These are phyloP conservation scores for Tenrec ecaudatus DNA, from an alignment of 2,113 vertebrate genomes.

Conservation along the genomic window DNA sequence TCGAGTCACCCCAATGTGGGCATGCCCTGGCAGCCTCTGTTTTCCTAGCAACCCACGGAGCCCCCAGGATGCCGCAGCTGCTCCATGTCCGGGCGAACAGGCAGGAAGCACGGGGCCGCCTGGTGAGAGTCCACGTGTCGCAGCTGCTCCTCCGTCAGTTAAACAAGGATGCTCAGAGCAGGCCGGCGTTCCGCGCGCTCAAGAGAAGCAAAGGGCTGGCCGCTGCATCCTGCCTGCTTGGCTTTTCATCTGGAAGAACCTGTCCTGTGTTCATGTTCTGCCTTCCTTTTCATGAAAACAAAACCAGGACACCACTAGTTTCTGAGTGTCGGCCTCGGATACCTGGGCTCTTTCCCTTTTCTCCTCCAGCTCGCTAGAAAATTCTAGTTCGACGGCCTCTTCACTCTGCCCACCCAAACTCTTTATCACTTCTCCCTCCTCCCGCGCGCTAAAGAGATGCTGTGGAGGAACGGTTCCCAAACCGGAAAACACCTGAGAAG, in stretches of 20 bases:
- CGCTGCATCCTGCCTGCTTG: constrained; percentile 55
- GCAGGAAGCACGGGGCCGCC: background rate
- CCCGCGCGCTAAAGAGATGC: rapidly evolving
- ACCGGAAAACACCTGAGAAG: background rate
- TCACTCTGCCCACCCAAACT: background rate
- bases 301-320: constrained; percentile 37
- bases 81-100: background rate
- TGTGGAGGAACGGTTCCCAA: rapidly evolving
- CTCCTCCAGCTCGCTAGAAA: background rate
- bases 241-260: constrained; percentile 2
- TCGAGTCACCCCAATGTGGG: background rate
- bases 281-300: background rate
- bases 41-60: background rate
- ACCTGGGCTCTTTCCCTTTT: background rate
- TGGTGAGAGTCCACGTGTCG: background rate
- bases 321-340: background rate
- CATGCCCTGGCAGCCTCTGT: background rate
- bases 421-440: background rate
- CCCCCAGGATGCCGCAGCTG: constrained; percentile 18
- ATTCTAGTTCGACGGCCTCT: background rate
- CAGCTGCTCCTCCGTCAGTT: background rate
- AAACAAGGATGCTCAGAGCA: constrained; percentile 68
- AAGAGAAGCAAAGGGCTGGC: constrained; percentile 47
- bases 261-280: background rate
- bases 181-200: background rate